phyloP scores from a whole-genome alignment of 2,888 invertebrate species.

The Graphium colonna region DNA sequence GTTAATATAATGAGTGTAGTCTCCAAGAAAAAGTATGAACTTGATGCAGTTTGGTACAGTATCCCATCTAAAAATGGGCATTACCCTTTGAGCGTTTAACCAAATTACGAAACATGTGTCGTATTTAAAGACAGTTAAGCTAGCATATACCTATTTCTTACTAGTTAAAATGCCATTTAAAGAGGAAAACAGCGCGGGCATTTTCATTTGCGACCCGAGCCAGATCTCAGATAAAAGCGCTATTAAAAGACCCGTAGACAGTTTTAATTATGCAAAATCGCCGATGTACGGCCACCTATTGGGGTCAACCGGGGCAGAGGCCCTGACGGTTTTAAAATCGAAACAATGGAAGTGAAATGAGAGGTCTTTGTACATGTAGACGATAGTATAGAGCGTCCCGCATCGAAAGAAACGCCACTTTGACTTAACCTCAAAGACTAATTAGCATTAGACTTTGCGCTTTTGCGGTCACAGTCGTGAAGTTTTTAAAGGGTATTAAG shows the following conservation, averaged over 20 bases:
- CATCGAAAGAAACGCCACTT: slow-evolving; percentile 12
- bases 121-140: no score
- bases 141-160: no score
- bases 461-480: not conserved
- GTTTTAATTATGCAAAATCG: slow-evolving; percentile 68
- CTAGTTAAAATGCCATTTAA: not conserved
- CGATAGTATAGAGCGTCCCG: slow-evolving; percentile 13
- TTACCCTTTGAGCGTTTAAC: no score
- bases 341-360: slow-evolving; percentile 62
- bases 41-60: no score
- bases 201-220: slow-evolving; percentile 22
- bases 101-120: no score
- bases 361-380: slow-evolving; percentile 31
- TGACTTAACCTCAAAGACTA: slow-evolving; percentile 11
- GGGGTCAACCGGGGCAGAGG: slow-evolving; percentile 54
- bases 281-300: slow-evolving; percentile 50
- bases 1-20: no score
- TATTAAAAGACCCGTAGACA: slow-evolving; percentile 48
- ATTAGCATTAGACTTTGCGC: slow-evolving; percentile 15
- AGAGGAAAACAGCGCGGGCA: slow-evolving; percentile 1
- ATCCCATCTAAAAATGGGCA: no score
- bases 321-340: slow-evolving; percentile 46
- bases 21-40: no score
- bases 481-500: no score
- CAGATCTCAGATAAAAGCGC: slow-evolving; percentile 25